phyloP scores from a whole-genome alignment of 2,113 vertebrate genomes.

The Ophthalmolycus amberensis region DNA sequence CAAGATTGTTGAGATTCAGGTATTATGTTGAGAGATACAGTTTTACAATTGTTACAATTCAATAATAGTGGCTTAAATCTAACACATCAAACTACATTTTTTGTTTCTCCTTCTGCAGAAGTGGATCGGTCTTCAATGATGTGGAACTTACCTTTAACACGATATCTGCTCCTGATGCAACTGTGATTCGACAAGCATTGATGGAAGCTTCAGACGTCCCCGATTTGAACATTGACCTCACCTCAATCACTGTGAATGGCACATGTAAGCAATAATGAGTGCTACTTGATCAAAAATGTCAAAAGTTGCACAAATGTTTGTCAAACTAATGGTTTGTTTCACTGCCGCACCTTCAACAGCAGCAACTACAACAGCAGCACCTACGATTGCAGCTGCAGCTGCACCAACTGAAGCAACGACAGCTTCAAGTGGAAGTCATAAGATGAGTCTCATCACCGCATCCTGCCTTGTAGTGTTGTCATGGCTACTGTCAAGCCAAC shows the following conservation, averaged over 20 bases:
- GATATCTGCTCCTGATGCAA: neutral
- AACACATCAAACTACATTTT: neutral
- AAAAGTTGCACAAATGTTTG: neutral
- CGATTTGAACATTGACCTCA: neutral
- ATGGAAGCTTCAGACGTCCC: neutral
- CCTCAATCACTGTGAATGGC: neutral
- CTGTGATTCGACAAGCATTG: neutral
- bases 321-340: neutral
- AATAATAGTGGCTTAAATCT: neutral
- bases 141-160: neutral
- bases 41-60: too few relatives aligned
- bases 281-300: neutral
- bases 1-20: neutral
- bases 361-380: too few relatives aligned
- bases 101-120: neutral
- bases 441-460: conserved; percentile 15
- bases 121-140: neutral
- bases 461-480: conserved; percentile 13
- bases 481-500: conserved; percentile 26
- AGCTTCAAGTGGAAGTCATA: conserved; percentile 7
- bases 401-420: neutral
- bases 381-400: too few relatives aligned
- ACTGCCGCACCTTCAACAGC: too few relatives aligned
- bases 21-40: neutral
- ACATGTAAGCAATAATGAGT: neutral